Conservation (phyloP, 2,888 invertebrate species). For the Shargacucullia verbasci region DNA sequence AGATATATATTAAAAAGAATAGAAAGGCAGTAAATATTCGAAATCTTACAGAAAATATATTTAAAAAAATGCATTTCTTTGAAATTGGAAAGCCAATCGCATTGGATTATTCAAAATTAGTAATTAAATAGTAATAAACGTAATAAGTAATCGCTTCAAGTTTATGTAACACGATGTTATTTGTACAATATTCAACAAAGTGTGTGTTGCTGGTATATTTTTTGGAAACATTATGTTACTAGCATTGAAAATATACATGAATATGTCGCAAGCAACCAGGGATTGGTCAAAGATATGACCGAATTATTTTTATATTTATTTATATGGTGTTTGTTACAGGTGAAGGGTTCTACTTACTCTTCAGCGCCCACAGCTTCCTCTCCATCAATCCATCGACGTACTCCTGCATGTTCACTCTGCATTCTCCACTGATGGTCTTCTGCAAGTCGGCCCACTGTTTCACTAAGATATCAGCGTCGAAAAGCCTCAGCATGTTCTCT, state of each 20-base stretch:
- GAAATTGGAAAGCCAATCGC: slow-evolving; percentile 39
- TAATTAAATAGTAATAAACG: slow-evolving; percentile 12
- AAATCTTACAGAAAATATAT: not conserved
- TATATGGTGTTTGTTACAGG: slow-evolving; percentile 4
- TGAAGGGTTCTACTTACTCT: slow-evolving; percentile 89
- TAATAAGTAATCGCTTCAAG: slow-evolving; percentile 20
- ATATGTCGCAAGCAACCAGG: too few species aligned
- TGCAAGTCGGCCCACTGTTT: slow-evolving; percentile 88
- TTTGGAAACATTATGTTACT: slow-evolving; percentile 15
- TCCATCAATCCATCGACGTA: slow-evolving; percentile 89
- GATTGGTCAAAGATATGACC: too few species aligned
- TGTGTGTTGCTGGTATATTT: slow-evolving; percentile 47
- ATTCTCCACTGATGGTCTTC: slow-evolving; percentile 82
- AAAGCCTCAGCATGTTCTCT: slow-evolving; percentile 87
- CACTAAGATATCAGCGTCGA: slow-evolving; percentile 88
- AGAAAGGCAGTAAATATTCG: slow-evolving; percentile 15
- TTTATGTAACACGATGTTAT: slow-evolving; percentile 49
- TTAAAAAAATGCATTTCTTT: not conserved
- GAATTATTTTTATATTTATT: slow-evolving; percentile 3
- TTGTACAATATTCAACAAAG: slow-evolving; percentile 54
- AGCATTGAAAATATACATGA: not conserved
- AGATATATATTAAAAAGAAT: not conserved
- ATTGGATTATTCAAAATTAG: slow-evolving; percentile 34
- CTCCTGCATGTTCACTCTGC: slow-evolving; percentile 88
- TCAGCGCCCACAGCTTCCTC: slow-evolving; percentile 91